These are phyloP conservation scores for Sphaerophoria rueppellii DNA, from an alignment of 2,888 invertebrate genomes.

Conservation along the genomic window DNA sequence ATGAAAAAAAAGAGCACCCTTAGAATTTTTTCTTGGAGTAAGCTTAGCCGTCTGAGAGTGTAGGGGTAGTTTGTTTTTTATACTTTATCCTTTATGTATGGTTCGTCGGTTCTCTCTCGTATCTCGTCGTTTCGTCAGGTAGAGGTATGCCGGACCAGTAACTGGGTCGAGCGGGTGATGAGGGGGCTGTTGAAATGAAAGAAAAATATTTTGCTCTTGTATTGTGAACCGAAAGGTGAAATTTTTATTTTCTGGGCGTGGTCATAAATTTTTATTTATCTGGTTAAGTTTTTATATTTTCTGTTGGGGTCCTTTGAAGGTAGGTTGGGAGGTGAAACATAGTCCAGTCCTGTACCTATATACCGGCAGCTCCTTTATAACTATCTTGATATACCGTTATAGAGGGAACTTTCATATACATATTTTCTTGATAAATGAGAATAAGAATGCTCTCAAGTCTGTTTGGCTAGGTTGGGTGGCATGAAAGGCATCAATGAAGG, in stretches of 20 bases:
- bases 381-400: background rate
- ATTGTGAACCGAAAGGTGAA: slow-evolving; percentile 71
- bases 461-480: slow-evolving; percentile 1
- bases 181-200: slow-evolving; percentile 47
- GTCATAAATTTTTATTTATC: slow-evolving; percentile 73
- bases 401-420: slow-evolving; percentile 20
- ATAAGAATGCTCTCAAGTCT: slow-evolving; percentile 63
- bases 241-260: slow-evolving; percentile 74
- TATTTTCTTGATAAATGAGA: slow-evolving; percentile 68
- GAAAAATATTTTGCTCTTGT: slow-evolving; percentile 72
- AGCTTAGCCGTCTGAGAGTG: slow-evolving; percentile 7
- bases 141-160: background rate
- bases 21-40: slow-evolving; percentile 47
- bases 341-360: background rate
- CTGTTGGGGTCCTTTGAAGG: background rate
- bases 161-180: background rate
- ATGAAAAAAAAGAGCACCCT: slow-evolving; percentile 46
- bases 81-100: slow-evolving; percentile 69
- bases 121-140: background rate
- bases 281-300: slow-evolving; percentile 34
- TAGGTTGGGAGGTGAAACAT: background rate
- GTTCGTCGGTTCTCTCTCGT: slow-evolving; percentile 3
- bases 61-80: slow-evolving; percentile 46
- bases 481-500: slow-evolving; percentile 11
- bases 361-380: background rate